Evolutionary conservation across 2,113 vertebrate genomes (phyloP).

Genomic region (Saguinus imperator): DNA sequence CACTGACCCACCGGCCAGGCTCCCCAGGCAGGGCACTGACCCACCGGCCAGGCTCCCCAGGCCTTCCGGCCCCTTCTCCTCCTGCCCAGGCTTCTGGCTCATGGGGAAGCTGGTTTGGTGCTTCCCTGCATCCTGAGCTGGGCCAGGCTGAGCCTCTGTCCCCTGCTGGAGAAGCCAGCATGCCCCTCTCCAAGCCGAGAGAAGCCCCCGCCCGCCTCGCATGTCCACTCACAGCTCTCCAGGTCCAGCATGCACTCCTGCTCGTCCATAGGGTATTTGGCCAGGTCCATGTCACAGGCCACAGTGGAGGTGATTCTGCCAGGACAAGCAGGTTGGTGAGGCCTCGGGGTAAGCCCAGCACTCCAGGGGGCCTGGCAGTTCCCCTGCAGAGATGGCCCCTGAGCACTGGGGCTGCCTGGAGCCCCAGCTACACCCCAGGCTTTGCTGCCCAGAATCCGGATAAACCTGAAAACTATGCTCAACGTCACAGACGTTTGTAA

Average conservation of each 20-base stretch:
- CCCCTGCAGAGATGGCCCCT: background rate
- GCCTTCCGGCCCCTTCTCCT: background rate
- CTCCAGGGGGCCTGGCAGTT: fast-evolving
- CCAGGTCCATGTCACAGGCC: slow-evolving; percentile 98
- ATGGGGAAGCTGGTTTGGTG: fast-evolving
- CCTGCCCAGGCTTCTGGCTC: background rate
- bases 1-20: fast-evolving
- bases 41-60: fast-evolving
- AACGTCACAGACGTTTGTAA: fast-evolving
- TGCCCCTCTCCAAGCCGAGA: background rate
- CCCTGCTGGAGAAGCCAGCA: background rate
- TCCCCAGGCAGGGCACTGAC: background rate
- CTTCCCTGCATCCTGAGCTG: background rate
- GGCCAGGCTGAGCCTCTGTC: background rate
- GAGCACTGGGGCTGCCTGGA: background rate
- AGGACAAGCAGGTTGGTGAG: background rate
- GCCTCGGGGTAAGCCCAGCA: background rate
- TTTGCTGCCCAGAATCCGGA: background rate
- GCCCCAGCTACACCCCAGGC: background rate
- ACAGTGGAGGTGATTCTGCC: slow-evolving; percentile 95
- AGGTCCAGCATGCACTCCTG: slow-evolving; percentile 97
- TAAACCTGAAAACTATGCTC: fast-evolving
- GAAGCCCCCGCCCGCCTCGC: background rate
- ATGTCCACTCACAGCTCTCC: slow-evolving; percentile 93
- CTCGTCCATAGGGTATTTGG: slow-evolving; percentile 98